Conservation (phyloP, 2,888 invertebrate species). For the Laspeyria flexula region DNA sequence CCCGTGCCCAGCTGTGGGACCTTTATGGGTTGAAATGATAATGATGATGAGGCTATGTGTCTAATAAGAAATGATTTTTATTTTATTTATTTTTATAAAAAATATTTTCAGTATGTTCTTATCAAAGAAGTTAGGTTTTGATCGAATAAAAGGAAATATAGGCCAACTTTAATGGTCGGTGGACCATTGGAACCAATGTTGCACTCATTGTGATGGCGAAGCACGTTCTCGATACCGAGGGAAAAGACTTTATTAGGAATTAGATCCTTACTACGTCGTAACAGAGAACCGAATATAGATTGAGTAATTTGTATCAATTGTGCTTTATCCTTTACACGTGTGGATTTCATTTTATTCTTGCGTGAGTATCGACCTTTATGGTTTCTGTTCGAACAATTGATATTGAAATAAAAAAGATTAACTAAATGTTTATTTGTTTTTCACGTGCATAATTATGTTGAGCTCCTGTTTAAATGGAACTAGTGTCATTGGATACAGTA, state of each 20-base stretch:
- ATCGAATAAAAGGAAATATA: conserved; percentile 15
- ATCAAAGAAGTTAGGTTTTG: background rate
- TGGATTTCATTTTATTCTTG: conserved; percentile 5
- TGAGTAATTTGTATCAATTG: conserved; percentile 34
- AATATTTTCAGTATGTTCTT: no score
- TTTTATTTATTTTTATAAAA: no score
- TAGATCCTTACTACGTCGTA: conserved; percentile 26
- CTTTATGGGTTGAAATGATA: no score
- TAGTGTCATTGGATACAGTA: no score
- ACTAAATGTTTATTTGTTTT: background rate
- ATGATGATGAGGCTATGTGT: no score
- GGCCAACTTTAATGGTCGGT: conserved; percentile 6
- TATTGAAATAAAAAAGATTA: no score
- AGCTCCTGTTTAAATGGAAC: no score
- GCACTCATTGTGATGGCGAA: conserved; percentile 22
- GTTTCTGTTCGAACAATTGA: background rate
- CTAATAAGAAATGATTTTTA: no score
- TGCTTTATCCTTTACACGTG: conserved; percentile 11
- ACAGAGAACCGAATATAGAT: conserved; percentile 33
- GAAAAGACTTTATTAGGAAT: conserved; percentile 26
- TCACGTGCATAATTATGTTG: no score
- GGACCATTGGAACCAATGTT: conserved; percentile 1
- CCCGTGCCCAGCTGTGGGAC: no score
- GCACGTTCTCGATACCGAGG: conserved; percentile 33
- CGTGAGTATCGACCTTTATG: background rate